Conservation (phyloP, 2,888 invertebrate genomes). For the Deroplatys truncata region DNA sequence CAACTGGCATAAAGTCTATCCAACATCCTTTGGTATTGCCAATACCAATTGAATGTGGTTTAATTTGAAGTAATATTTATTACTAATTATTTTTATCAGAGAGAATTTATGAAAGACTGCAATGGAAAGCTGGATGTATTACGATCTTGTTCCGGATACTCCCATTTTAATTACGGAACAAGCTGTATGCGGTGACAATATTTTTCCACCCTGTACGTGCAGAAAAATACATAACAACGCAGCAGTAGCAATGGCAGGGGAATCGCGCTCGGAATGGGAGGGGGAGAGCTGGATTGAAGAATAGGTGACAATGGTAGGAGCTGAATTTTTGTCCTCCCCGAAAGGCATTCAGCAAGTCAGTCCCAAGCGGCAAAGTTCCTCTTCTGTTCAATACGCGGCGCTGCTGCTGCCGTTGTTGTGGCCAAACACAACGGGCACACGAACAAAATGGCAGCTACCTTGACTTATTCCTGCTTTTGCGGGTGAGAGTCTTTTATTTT, state of each 20-base stretch:
- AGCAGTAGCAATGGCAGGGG: neutral
- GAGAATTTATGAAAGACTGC: too few species aligned
- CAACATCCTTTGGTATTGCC: too few species aligned
- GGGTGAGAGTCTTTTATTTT: neutral
- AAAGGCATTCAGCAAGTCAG: neutral
- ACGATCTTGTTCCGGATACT: too few species aligned
- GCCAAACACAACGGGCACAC: neutral
- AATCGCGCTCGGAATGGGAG: neutral
- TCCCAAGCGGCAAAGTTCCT: neutral
- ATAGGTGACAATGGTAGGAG: neutral
- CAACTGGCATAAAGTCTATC: too few species aligned
- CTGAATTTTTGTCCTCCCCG: neutral
- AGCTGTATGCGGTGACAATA: neutral
- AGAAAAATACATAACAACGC: slow-evolving; percentile 22
- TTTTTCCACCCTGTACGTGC: neutral
- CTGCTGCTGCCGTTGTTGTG: neutral
- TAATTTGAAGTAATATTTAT: too few species aligned
- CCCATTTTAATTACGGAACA: neutral
- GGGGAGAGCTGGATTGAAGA: neutral
- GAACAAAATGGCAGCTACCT: slow-evolving; percentile 25
- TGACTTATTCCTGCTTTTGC: neutral
- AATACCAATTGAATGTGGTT: too few species aligned
- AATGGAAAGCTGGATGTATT: too few species aligned
- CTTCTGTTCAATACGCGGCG: neutral
- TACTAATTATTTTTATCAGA: too few species aligned